Percentiles rank a stretch among this genome's conserved stretches.
These are phyloP conservation scores for Sinopyrophorus schimmeli DNA, from an alignment of 2,888 invertebrate species.

Conservation along the genomic window DNA sequence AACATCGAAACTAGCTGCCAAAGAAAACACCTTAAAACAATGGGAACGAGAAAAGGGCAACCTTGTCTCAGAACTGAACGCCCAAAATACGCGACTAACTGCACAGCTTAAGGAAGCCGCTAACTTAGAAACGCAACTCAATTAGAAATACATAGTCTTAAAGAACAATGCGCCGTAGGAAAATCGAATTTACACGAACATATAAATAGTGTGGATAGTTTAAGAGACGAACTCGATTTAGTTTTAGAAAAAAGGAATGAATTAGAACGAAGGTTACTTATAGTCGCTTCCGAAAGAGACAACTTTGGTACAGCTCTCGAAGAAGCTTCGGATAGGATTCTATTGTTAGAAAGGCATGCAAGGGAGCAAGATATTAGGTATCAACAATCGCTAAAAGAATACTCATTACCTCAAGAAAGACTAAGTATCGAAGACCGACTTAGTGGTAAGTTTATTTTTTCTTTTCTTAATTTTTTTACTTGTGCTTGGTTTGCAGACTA, in stretches of 20 bases:
- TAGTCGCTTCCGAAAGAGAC: slow-evolving; percentile 79
- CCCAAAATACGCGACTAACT: slow-evolving; percentile 79
- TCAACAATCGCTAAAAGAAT: slow-evolving; percentile 50
- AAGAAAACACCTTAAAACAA: slow-evolving; percentile 64
- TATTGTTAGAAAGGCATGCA: slow-evolving; percentile 80
- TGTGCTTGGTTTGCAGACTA: no score
- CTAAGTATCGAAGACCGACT: slow-evolving; percentile 52
- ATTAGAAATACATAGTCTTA: slow-evolving; percentile 77
- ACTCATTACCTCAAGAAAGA: slow-evolving; percentile 51
- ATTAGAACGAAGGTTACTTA: slow-evolving; percentile 78
- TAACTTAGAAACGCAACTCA: slow-evolving; percentile 76
- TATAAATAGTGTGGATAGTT: slow-evolving; percentile 83
- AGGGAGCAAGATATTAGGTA: slow-evolving; percentile 72
- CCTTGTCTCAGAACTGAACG: slow-evolving; percentile 79
- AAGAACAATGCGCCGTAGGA: slow-evolving; percentile 82
- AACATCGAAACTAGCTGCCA: slow-evolving; percentile 72
- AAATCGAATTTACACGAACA: slow-evolving; percentile 70
- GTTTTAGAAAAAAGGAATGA: slow-evolving; percentile 83
- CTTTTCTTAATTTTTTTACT: no score
- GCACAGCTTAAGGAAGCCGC: slow-evolving; percentile 83
- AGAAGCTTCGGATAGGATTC: slow-evolving; percentile 86
- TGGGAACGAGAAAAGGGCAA: slow-evolving; percentile 79
- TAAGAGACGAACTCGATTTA: slow-evolving; percentile 84
- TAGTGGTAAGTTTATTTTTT: slow-evolving; percentile 23
- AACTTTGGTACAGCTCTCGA: slow-evolving; percentile 78